phyloP scores from a whole-genome alignment of 2,888 invertebrate species.

The Pardosa pseudoannulata region DNA sequence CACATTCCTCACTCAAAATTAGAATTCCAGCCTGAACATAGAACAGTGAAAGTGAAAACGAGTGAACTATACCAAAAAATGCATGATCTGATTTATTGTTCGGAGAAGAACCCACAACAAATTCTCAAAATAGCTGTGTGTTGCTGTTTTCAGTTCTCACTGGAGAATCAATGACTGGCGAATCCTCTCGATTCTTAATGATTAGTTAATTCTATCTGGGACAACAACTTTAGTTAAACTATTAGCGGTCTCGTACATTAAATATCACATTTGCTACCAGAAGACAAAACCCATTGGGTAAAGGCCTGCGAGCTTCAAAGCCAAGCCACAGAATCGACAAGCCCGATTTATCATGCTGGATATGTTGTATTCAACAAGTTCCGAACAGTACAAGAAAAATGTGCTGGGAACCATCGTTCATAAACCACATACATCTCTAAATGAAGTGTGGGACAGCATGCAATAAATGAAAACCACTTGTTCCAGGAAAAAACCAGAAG shows the following conservation, averaged over 20 bases:
- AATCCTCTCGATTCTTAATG: not conserved
- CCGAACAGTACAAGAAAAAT: not conserved
- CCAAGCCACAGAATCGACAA: not conserved
- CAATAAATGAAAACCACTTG: constrained; percentile 24
- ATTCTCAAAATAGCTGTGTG: too few relatives aligned
- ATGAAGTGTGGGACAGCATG: constrained; percentile 11
- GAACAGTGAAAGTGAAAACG: too few relatives aligned
- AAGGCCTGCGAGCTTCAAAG: not conserved
- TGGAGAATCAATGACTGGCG: too few relatives aligned
- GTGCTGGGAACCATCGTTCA: not conserved
- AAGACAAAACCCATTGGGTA: not conserved
- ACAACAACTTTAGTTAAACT: not conserved
- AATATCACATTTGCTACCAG: not conserved
- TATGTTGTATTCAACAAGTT: not conserved
- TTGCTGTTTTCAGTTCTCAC: too few relatives aligned
- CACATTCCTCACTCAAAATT: too few relatives aligned
- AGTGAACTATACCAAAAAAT: too few relatives aligned
- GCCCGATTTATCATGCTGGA: not conserved
- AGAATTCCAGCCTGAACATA: too few relatives aligned
- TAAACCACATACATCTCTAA: constrained; percentile 19
- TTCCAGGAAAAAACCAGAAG: constrained; percentile 20
- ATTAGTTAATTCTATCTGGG: not conserved
- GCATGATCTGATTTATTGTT: too few relatives aligned
- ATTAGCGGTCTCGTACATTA: not conserved
- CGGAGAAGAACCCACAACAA: too few relatives aligned